Percentiles rank a stretch among this genome's conserved stretches.
phyloP scores from a whole-genome alignment of 2,797 vertebrate species.

The Lagocephalus sceleratus region DNA sequence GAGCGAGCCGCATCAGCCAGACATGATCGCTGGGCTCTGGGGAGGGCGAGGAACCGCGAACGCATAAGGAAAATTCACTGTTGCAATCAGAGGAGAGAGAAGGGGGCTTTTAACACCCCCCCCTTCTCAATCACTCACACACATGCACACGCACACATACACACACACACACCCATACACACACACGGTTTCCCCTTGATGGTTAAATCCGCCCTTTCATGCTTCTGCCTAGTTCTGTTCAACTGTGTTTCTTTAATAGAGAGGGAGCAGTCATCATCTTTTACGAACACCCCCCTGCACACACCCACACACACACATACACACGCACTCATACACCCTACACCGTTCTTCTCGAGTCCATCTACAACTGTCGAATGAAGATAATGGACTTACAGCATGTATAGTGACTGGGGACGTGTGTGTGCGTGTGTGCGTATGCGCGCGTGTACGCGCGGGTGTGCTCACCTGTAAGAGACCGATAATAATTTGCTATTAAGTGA shows the following conservation, averaged over 20 bases:
- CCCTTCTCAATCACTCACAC: not conserved
- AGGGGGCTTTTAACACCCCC: not conserved
- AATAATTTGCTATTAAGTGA: conserved; percentile 62
- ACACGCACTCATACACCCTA: conserved; percentile 8
- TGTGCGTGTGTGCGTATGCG: not conserved
- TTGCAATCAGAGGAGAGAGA: too few species aligned
- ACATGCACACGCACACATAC: conserved; percentile 11
- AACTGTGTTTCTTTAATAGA: conserved; percentile 65
- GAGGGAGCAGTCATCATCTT: conserved; percentile 52
- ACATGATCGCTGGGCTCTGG: conserved; percentile 28
- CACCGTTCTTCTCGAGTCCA: conserved; percentile 46
- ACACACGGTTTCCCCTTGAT: conserved; percentile 39
- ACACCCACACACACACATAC: conserved; percentile 32
- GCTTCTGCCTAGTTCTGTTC: conserved; percentile 62
- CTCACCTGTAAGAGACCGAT: conserved; percentile 21
- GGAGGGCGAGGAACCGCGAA: conserved; percentile 3
- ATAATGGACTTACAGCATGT: conserved; percentile 34
- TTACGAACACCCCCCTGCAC: conserved; percentile 51
- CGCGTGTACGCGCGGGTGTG: conserved; percentile 5
- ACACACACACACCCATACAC: conserved; percentile 24
- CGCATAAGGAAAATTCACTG: too few species aligned
- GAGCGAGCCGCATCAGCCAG: conserved; percentile 32
- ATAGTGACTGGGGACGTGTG: conserved; percentile 40
- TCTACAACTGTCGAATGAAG: conserved; percentile 37
- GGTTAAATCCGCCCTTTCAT: conserved; percentile 74